phyloP scores from a whole-genome alignment of 2,797 vertebrate species.

The Aselliscus stoliczkanus region DNA sequence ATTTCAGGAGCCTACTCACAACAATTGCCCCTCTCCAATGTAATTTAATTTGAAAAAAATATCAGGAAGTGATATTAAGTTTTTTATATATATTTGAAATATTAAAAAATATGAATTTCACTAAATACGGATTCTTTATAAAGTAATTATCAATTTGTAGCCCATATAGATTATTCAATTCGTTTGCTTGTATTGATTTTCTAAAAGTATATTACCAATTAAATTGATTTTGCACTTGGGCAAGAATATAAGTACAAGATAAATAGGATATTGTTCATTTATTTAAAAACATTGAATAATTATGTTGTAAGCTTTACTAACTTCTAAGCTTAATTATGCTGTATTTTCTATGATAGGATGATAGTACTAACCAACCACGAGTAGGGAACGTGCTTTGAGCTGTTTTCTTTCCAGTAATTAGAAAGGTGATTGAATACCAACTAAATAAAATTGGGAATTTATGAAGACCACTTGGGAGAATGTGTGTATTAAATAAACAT shows the following conservation, averaged over 20 bases:
- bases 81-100: neutral
- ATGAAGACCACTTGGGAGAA: slow-evolving; percentile 48
- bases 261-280: neutral
- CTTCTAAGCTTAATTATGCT: slow-evolving; percentile 29
- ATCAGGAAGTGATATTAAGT: neutral
- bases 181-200: neutral
- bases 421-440: slow-evolving; percentile 57
- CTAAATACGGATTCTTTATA: neutral
- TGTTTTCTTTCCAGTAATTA: slow-evolving; percentile 59
- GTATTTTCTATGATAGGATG: slow-evolving; percentile 12
- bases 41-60: neutral
- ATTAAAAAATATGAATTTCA: neutral
- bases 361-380: neutral
- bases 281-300: slow-evolving; percentile 14
- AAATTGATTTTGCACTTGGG: neutral
- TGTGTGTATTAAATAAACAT: slow-evolving; percentile 36
- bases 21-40: neutral
- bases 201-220: neutral
- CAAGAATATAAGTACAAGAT: neutral
- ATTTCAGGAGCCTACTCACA: neutral
- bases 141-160: neutral
- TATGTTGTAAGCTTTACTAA: slow-evolving; percentile 29
- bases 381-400: slow-evolving; percentile 14
- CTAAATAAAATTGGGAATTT: slow-evolving; percentile 53
- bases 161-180: neutral